These are phyloP conservation scores for Micrastur ruficollis DNA, from an alignment of 2,797 vertebrate species.

Conservation along the genomic window DNA sequence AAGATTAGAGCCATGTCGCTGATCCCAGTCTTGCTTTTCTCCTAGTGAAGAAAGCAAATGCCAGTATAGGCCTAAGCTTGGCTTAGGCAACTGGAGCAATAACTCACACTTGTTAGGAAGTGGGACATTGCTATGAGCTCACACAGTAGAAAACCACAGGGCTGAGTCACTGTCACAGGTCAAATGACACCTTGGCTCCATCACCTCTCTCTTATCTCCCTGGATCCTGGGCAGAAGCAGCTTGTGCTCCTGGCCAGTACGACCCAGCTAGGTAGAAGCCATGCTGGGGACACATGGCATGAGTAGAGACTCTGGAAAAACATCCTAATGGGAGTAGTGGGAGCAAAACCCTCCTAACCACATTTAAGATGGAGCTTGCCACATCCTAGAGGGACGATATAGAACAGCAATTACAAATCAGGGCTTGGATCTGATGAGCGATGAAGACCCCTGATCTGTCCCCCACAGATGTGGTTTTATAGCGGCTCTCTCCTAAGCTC, in stretches of 20 bases:
- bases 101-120: neutral
- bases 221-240: neutral
- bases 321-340: neutral
- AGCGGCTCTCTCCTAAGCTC: neutral
- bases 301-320: neutral
- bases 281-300: rapidly evolving
- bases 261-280: neutral
- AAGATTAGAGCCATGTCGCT: neutral
- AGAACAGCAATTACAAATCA: neutral
- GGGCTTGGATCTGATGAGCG: rapidly evolving
- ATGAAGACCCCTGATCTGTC: neutral
- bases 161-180: neutral
- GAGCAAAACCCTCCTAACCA: neutral
- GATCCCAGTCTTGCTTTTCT: neutral
- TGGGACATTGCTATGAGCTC: neutral
- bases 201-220: neutral
- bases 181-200: neutral
- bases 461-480: neutral
- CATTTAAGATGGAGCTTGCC: neutral
- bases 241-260: neutral
- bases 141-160: neutral
- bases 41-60: neutral
- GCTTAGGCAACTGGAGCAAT: neutral
- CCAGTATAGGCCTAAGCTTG: neutral
- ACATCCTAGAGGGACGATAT: neutral